Base-by-base conservation (phyloP, 2,888 invertebrate species). In the Melanotus villosus region DNA sequence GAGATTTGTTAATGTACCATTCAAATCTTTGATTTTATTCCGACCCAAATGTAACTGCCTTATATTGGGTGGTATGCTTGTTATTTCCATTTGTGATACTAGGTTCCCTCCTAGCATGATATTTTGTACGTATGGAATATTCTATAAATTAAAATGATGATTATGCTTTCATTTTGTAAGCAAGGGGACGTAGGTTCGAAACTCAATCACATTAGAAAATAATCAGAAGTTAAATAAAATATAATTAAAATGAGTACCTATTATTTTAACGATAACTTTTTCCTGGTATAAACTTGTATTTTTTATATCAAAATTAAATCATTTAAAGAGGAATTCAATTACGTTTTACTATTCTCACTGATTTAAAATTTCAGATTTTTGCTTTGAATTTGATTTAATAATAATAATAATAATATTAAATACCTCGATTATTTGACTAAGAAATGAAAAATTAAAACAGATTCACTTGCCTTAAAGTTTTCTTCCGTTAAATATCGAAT, bases 401-500 rank as follows among this genome's bases (percentile, higher is more conserved):
- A n/a, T n/a, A n/a, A n/a, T n/a, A n/a, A n/a, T n/a, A n/a, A n/a
- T n/a, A n/a, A n/a, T n/a, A n/a, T n/a, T n/a, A n/a, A n/a, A n/a
- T n/a, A n/a, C n/a, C n/a, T n/a, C n/a, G n/a, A n/a, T n/a, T n/a
- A n/a, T n/a, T n/a, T n/a, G n/a, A n/a, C n/a, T n/a, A n/a, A n/a
- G n/a, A n/a, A n/a, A n/a, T n/a, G n/a, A n/a, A n/a, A n/a, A n/a
- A n/a, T n/a, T n/a, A n/a, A n/a, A n/a, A n/a, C n/a, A n/a, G n/a
- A n/a, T n/a, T n/a, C n/a, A n/a, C 3, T 86, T 86, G 93, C 94
- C 86, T 89, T 90, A 75, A 97, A 91, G 80, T 93, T 94, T 58
- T 91, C 89, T 73, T 91, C 89, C 23, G 90, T 89, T 59, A 98
- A 88, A 57, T 90, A 88, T 68, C 89, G 89, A 75, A 98, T 92